These are phyloP conservation scores for Sanderia malayensis DNA, from an alignment of 30 jellyfish, hydroid and myxozoan species.

Conservation along the genomic window DNA sequence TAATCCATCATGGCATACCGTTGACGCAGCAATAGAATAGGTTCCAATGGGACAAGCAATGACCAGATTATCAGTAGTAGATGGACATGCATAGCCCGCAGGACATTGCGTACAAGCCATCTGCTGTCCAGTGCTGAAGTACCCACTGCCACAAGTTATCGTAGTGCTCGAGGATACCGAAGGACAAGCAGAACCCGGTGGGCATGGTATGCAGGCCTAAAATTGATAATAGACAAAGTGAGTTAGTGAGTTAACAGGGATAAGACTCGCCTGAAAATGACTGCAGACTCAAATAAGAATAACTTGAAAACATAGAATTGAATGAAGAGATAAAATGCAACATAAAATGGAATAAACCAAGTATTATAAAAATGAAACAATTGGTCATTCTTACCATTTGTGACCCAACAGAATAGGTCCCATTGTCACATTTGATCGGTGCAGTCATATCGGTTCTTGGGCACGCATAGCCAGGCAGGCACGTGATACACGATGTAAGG, in stretches of 20 bases:
- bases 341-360: too few species aligned
- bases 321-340: too few species aligned
- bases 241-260: too few species aligned
- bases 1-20: too few species aligned
- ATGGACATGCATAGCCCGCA: conserved; percentile 95
- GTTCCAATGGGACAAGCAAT: conserved; percentile 81
- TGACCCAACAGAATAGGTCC: conserved; percentile 80
- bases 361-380: too few species aligned
- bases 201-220: conserved; percentile 88
- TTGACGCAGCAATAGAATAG: conserved; percentile 59
- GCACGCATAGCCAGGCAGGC: conserved; percentile 97
- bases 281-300: too few species aligned
- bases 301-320: too few species aligned
- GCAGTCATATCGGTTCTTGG: conserved; percentile 61
- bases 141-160: conserved; percentile 71
- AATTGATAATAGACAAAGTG: too few species aligned
- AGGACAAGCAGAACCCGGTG: conserved; percentile 92
- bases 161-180: conserved; percentile 29
- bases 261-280: too few species aligned
- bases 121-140: conserved; percentile 77
- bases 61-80: conserved; percentile 55
- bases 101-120: conserved; percentile 80
- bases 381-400: conserved; percentile 66
- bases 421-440: conserved; percentile 82
- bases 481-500: conserved; percentile 60